A percentile compares a stretch with the other conserved stretches of the same genome.
phyloP scores from a whole-genome alignment of 2,797 vertebrate species.

The Channa striata region DNA sequence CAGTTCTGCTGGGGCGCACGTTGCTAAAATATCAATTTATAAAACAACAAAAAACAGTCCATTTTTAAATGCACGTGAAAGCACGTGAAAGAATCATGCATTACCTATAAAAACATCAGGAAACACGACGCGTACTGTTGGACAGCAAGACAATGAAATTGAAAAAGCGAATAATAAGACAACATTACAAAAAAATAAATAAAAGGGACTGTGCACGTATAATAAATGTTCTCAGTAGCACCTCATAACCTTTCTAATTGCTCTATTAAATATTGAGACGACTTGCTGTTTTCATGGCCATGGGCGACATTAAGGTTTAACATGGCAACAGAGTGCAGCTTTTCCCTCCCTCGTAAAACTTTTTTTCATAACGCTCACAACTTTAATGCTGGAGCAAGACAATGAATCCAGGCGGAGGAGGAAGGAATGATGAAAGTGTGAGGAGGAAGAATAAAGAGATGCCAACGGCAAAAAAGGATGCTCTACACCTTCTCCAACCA shows the following conservation, averaged over 20 bases:
- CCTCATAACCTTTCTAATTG: slow-evolving; percentile 69
- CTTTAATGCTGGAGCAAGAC: slow-evolving; percentile 22
- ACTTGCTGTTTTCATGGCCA: slow-evolving; percentile 47
- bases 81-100: slow-evolving; percentile 14
- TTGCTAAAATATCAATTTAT: slow-evolving; percentile 47
- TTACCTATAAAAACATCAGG: slow-evolving; percentile 18
- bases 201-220: slow-evolving; percentile 18
- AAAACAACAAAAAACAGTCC: slow-evolving; percentile 9
- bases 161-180: not conserved
- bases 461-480: slow-evolving; percentile 1
- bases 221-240: slow-evolving; percentile 61
- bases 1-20: slow-evolving; percentile 34
- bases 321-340: slow-evolving; percentile 51
- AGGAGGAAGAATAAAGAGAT: not conserved
- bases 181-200: slow-evolving; percentile 20
- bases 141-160: slow-evolving; percentile 6
- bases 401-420: slow-evolving; percentile 6
- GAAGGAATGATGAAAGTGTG: slow-evolving; percentile 2
- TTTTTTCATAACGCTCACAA: slow-evolving; percentile 25
- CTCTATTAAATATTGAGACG: slow-evolving; percentile 70
- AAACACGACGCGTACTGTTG: not conserved
- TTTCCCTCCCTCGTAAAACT: slow-evolving; percentile 35
- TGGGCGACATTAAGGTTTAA: slow-evolving; percentile 70
- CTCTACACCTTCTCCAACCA: not conserved
- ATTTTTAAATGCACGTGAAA: slow-evolving; percentile 20